Evolutionary conservation across 2,113 vertebrate genomes (phyloP).

Genomic region (Alectura lathami): DNA sequence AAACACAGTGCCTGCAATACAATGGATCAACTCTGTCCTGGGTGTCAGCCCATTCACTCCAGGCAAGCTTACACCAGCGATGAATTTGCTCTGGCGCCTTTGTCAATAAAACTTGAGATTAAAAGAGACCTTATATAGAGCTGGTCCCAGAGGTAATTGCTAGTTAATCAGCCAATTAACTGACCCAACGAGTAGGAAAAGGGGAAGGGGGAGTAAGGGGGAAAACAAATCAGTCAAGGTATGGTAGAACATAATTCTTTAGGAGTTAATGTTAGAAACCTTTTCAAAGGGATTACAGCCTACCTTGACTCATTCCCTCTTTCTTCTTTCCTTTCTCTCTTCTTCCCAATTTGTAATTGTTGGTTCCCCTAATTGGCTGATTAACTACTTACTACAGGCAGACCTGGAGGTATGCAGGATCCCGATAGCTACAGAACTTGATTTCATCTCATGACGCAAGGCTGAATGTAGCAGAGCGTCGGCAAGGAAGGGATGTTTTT

Average conservation of each 20-base stretch:
- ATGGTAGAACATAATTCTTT: conserved; percentile 58
- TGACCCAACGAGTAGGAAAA: conserved; percentile 70
- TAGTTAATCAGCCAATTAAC: conserved; percentile 81
- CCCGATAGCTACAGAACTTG: not conserved
- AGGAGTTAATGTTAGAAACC: conserved; percentile 68
- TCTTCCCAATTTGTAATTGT: conserved; percentile 73
- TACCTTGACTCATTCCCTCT: conserved; percentile 70
- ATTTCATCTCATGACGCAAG: conserved; percentile 33
- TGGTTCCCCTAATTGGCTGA: conserved; percentile 75
- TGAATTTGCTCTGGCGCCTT: conserved; percentile 67
- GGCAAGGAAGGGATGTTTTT: not conserved
- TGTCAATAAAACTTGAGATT: conserved; percentile 69
- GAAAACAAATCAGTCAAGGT: conserved; percentile 74
- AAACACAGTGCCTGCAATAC: not conserved
- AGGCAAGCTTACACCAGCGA: not conserved
- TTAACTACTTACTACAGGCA: conserved; percentile 67
- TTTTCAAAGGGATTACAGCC: conserved; percentile 70
- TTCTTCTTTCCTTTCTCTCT: conserved; percentile 57
- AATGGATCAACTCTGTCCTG: conserved; percentile 9
- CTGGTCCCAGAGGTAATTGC: conserved; percentile 71
- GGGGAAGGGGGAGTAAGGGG: conserved; percentile 24
- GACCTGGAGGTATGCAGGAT: conserved; percentile 42
- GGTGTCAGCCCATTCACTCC: conserved; percentile 21
- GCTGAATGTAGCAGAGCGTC: conserved; percentile 29
- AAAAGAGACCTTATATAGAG: conserved; percentile 53